phyloP scores from a whole-genome alignment of 2,113 vertebrate species.

The Raja brachyura region DNA sequence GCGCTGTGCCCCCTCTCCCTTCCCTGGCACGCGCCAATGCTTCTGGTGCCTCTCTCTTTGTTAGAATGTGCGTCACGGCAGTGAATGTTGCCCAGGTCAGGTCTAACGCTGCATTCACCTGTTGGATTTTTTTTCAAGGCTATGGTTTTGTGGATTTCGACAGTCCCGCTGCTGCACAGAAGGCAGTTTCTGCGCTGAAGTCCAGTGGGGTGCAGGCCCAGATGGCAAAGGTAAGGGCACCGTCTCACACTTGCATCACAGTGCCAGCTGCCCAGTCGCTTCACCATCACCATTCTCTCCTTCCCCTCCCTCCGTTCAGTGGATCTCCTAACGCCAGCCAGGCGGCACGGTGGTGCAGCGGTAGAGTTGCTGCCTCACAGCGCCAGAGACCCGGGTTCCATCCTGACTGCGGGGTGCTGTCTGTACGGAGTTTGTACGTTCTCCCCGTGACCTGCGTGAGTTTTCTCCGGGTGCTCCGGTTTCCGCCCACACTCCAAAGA shows the following conservation, averaged over 20 bases:
- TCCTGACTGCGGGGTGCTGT: no score
- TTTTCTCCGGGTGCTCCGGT: no score
- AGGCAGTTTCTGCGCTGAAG: constrained; percentile 79
- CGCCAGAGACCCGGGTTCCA: no score
- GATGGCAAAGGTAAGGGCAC: constrained; percentile 79
- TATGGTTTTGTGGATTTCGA: constrained; percentile 92
- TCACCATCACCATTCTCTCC: neutral
- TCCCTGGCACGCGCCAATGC: neutral
- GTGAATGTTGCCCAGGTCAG: neutral
- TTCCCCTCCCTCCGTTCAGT: neutral
- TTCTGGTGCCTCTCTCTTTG: neutral
- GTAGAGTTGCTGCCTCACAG: no score
- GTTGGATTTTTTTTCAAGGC: constrained; percentile 54
- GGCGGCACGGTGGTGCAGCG: no score
- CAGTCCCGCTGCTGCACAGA: constrained; percentile 77
- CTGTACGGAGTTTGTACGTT: no score
- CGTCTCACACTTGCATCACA: constrained; percentile 8
- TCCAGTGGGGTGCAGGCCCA: constrained; percentile 83
- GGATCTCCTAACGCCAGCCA: neutral
- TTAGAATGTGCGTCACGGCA: neutral
- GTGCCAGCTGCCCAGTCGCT: neutral
- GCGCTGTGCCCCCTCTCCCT: neutral
- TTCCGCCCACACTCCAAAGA: no score
- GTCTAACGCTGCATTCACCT: neutral
- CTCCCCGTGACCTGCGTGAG: no score